Evolutionary conservation across 2,888 invertebrate genomes (phyloP), one percentile per base, ranked within the genome.

Genomic region (Drosophila kanekoi): DNA sequence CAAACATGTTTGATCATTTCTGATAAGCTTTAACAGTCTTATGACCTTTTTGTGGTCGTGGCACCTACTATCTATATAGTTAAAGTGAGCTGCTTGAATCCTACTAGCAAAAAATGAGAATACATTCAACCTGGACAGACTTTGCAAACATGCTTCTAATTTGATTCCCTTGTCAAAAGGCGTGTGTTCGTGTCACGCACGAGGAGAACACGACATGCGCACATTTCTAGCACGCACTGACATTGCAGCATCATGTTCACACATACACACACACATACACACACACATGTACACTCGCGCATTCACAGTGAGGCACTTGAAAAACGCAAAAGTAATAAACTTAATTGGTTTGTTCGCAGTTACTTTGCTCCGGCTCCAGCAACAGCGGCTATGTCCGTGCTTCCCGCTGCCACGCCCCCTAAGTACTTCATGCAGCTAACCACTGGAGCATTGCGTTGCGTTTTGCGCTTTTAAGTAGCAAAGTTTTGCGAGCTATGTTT

Each of bases 291-390:
- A 56, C 53, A 35, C 43, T 16, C 47, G 54, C 43, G 44, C 63
- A 52, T 57, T 78, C 68, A 76, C 53, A 60, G 57, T 16, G 33
- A 44, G 53, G 61, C 88, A 90, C 89, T 89, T 90, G 88, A 90
- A 89, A 89, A 90, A 90, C 86, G 89, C 84, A 89, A 90, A 89
- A 90, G 89, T 89, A 89, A 89, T 89, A 89, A 90, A 89, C 90
- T 88, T 90, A 89, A 90, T 89, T 89, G 89, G 89, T 89, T 87
- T 83, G 82, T 79, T 90, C 86, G 86, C 86, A 89, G 86, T 89
- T 87, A 75, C 87, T 88, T 86, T 72, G 58, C 78, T 51, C 63
- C 62, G 51, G 58, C 75, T 54, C 63, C 62, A 54, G 58, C 75
- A 51, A 61, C 62, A 54, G 32, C 67, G 35, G 56, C 61, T 61